Evolutionary conservation across 2,113 vertebrate genomes (phyloP).

Genomic region (Urocitellus parryii): DNA sequence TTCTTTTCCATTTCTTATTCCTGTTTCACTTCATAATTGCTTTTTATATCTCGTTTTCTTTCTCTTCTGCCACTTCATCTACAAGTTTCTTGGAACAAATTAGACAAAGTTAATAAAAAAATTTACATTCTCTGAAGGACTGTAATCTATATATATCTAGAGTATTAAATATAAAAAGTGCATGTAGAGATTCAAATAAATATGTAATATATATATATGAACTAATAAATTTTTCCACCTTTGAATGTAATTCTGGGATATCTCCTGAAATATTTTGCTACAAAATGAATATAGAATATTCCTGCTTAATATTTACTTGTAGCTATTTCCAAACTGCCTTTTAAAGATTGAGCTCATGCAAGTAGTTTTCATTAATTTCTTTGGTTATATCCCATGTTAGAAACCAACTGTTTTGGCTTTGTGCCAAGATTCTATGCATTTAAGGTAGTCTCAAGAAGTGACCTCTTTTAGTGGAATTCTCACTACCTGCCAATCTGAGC

Average conservation of each 20-base stretch:
- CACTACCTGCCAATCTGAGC: constrained; percentile 57
- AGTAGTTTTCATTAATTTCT: constrained; percentile 2
- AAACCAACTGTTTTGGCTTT: constrained; percentile 44
- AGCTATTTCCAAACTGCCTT: neutral
- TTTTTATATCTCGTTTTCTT: constrained; percentile 46
- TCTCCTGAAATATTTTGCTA: neutral
- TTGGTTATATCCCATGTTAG: neutral
- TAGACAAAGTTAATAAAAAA: neutral
- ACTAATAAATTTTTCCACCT: neutral
- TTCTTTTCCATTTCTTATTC: constrained; percentile 29
- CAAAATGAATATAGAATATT: neutral
- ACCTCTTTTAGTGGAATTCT: constrained; percentile 22
- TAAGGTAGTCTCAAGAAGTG: constrained; percentile 20
- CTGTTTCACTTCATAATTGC: constrained; percentile 17
- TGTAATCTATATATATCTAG: neutral
- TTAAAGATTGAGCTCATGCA: neutral
- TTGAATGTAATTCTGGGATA: neutral
- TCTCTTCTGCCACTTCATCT: constrained; percentile 8
- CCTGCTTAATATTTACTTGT: constrained; percentile 46
- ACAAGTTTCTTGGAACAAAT: constrained; percentile 28
- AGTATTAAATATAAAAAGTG: neutral
- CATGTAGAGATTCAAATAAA: constrained; percentile 15
- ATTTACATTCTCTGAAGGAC: constrained; percentile 10
- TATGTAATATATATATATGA: neutral
- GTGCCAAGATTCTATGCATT: constrained; percentile 45